Conservation (phyloP, 2,113 vertebrate species). For the Amblyopsis rosae region DNA sequence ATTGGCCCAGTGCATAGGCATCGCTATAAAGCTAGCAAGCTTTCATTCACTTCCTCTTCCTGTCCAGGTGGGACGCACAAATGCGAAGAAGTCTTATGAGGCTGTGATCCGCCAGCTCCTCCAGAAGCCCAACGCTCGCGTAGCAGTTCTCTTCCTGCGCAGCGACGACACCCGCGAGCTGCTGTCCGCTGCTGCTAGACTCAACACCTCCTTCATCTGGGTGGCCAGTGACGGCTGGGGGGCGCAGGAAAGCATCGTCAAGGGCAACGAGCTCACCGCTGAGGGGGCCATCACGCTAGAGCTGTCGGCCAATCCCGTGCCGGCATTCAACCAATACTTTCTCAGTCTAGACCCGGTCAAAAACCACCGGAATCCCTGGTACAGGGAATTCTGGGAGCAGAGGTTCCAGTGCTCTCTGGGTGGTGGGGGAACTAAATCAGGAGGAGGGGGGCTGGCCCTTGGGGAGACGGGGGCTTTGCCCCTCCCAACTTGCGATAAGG, state of each 20-base stretch:
- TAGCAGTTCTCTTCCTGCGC: slow-evolving; percentile 94
- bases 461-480: slow-evolving; percentile 46
- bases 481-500: slow-evolving; percentile 81
- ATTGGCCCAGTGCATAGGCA: slow-evolving; percentile 1
- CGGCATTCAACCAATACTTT: slow-evolving; percentile 93
- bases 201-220: slow-evolving; percentile 95
- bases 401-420: slow-evolving; percentile 92
- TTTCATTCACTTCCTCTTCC: not conserved
- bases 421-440: slow-evolving; percentile 53
- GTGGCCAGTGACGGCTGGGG: slow-evolving; percentile 98
- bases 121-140: slow-evolving; percentile 91
- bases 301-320: slow-evolving; percentile 88
- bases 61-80: slow-evolving; percentile 86
- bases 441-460: slow-evolving; percentile 2
- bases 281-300: slow-evolving; percentile 95
- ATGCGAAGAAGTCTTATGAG: slow-evolving; percentile 94
- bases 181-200: slow-evolving; percentile 87
- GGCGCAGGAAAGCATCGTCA: slow-evolving; percentile 94
- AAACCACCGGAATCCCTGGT: slow-evolving; percentile 96
- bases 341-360: slow-evolving; percentile 85
- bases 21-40: not conserved
- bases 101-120: slow-evolving; percentile 91
- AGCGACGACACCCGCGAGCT: slow-evolving; percentile 93
- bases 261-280: slow-evolving; percentile 91
- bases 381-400: slow-evolving; percentile 97